These are phyloP conservation scores for Callorhinus ursinus DNA, from an alignment of 2,113 vertebrate genomes.

Conservation along the genomic window DNA sequence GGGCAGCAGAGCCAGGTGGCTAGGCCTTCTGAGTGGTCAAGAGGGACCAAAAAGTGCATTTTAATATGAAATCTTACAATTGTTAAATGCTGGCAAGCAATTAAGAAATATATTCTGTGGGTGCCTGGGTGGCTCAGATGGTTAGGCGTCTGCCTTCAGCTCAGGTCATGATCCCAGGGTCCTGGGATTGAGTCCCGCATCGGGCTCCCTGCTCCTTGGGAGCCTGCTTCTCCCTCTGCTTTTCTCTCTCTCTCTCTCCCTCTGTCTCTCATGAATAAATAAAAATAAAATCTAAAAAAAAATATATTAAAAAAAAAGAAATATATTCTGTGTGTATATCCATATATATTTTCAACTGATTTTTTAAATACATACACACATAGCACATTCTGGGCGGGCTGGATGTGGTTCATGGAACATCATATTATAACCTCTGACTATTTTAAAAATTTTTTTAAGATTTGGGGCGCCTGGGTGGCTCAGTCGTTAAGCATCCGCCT, in stretches of 20 bases:
- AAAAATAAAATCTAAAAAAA: too few species aligned
- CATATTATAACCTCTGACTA: not conserved
- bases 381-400: not conserved
- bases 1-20: not conserved
- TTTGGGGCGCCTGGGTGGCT: not conserved
- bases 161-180: too few species aligned
- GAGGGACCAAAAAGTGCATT: not conserved
- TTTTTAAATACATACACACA: not conserved
- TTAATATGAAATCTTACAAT: not conserved
- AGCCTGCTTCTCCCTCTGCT: too few species aligned
- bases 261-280: too few species aligned
- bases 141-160: too few species aligned
- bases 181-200: too few species aligned
- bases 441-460: not conserved
- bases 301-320: not conserved
- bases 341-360: not conserved
- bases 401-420: fast-evolving
- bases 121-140: too few species aligned
- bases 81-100: not conserved
- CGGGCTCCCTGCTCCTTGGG: too few species aligned
- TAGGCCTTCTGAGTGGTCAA: not conserved
- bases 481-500: too few species aligned
- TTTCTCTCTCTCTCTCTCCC: too few species aligned
- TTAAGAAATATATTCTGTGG: not conserved
- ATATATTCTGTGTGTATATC: not conserved